Conservation (phyloP, 2,797 vertebrate species). For the Peromyscus eremicus region DNA sequence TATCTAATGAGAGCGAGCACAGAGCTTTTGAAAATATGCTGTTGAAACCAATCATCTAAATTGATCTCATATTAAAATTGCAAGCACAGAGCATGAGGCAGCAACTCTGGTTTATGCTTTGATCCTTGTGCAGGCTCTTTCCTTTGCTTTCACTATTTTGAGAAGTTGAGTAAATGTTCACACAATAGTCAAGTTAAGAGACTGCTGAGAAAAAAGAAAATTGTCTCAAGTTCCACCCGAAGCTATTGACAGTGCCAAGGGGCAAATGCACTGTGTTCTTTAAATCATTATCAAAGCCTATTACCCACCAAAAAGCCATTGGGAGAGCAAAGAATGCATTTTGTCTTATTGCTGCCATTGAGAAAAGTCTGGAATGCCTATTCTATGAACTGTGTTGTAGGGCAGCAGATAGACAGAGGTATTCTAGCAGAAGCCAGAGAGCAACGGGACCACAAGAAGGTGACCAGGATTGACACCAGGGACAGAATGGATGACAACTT, state of each 20-base stretch:
- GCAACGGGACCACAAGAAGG: background rate
- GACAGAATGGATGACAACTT: background rate
- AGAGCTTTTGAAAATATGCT: background rate
- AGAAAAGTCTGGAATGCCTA: background rate
- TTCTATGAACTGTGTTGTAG: background rate
- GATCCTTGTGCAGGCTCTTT: background rate
- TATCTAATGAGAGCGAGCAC: background rate
- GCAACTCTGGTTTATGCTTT: background rate
- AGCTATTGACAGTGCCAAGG: background rate
- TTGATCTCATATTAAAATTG: constrained; percentile 13
- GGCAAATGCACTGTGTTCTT: background rate
- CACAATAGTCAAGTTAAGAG: background rate
- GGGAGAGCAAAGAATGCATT: background rate
- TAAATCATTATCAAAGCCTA: constrained; percentile 46
- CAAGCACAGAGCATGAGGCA: background rate
- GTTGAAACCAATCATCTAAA: constrained; percentile 3
- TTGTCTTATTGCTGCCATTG: background rate
- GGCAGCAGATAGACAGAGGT: background rate
- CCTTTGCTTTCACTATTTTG: constrained; percentile 6
- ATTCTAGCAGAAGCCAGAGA: background rate
- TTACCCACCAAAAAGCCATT: background rate
- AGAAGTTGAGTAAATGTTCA: background rate
- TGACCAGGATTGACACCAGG: background rate
- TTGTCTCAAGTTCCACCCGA: background rate
- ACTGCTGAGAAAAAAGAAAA: background rate